Percentiles rank a stretch among this genome's conserved stretches.
phyloP scores from a whole-genome alignment of 2,888 invertebrate genomes.

The Dilophus febrilis region DNA sequence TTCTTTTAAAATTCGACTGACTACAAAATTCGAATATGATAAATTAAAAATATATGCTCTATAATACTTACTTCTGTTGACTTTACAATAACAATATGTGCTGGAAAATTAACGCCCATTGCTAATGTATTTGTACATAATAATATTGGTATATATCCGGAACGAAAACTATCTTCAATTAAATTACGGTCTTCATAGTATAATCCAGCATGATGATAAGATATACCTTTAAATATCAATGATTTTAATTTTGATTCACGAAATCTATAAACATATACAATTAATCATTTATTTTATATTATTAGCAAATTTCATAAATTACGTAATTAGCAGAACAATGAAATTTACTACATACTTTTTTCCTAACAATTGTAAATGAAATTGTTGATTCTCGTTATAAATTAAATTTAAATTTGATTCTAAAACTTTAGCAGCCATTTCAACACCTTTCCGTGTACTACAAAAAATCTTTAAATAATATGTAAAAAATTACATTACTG shows the following conservation, averaged over 20 bases:
- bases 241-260: slow-evolving; percentile 29
- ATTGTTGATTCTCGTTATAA: slow-evolving; percentile 16
- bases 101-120: slow-evolving; percentile 72
- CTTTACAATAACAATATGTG: slow-evolving; percentile 66
- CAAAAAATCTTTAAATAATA: slow-evolving; percentile 45
- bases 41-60: too few relatives aligned
- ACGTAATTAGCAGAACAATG: too few relatives aligned
- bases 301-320: too few relatives aligned
- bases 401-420: slow-evolving; percentile 20
- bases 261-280: too few relatives aligned
- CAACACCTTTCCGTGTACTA: slow-evolving; percentile 55
- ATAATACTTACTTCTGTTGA: slow-evolving; percentile 40
- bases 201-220: slow-evolving; percentile 65
- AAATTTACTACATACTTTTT: too few relatives aligned
- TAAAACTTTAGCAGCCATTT: slow-evolving; percentile 44
- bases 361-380: slow-evolving; percentile 32
- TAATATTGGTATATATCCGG: slow-evolving; percentile 47
- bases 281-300: too few relatives aligned
- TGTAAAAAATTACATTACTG: slow-evolving; percentile 1
- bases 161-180: slow-evolving; percentile 49
- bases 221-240: slow-evolving; percentile 40
- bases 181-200: slow-evolving; percentile 41
- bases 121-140: slow-evolving; percentile 54
- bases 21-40: too few relatives aligned
- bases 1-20: too few relatives aligned